Base-by-base conservation (phyloP, 2,113 vertebrate species). In the Lota lota region DNA sequence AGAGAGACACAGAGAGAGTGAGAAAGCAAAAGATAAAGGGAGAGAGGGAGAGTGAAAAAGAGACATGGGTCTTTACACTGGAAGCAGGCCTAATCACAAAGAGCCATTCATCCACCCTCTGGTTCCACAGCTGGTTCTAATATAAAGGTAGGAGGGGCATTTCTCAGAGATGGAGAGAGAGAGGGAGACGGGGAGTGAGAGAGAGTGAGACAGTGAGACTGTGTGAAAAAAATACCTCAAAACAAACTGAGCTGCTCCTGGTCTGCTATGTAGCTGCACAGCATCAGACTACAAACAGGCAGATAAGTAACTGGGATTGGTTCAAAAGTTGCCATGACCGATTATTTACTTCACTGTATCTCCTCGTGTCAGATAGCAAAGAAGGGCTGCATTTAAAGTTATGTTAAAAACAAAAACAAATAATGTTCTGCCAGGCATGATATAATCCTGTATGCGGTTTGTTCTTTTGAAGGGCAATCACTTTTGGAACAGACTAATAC, bases 41-140 rank as follows among this genome's bases (percentile, higher is more conserved):
- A 68, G 70, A 62, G 21, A 53, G 68, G 62, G 63, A 28, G 47
- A 69, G 67, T 67, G 71, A 63, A 69, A 65, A 74, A 69, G 73
- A 77, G 86, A 82, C 74, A 62, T 63, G 79, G 83, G 86, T 77
- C 83, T 85, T 88, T 77, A 63, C 74, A 84, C 77, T 83, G 76
- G 77, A 89, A 84, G 75, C 69, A 81, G 70, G 83, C 83, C 80
- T 85, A 86, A 89, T 91, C 82, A 92, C 91, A 92, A 92, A 91
- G 90, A 91, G 78, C 88, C 89, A 92, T 92, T 92, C 89, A 92
- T 92, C 83, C 85, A 75, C 79, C 64, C 78, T 40, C 69, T 63
- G 72, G 83, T 71, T 85, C 85, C 88, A 91, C 91, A 92, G 90
- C 90, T 92, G 91, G 90, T 91, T 91, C 82, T 89, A 91, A 92